phyloP scores from a whole-genome alignment of 2,797 vertebrate species.

The Pterois miles region DNA sequence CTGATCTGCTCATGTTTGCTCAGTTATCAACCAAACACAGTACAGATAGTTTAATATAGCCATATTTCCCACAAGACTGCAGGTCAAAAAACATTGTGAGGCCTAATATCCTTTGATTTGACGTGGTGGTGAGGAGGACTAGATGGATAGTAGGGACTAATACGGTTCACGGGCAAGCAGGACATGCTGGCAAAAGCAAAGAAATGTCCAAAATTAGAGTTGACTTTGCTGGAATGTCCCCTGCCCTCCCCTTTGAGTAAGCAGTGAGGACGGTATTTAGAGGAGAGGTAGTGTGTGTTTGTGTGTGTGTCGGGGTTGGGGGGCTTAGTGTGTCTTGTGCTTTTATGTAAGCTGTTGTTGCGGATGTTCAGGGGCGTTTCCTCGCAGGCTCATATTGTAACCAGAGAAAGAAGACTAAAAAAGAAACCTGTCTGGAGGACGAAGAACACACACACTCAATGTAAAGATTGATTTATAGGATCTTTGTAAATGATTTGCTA shows the following conservation, averaged over 20 bases:
- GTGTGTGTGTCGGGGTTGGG: background rate
- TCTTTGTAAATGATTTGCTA: background rate
- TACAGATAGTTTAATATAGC: background rate
- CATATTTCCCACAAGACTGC: slow-evolving; percentile 7
- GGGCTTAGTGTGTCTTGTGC: slow-evolving; percentile 26
- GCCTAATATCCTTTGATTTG: slow-evolving; percentile 1
- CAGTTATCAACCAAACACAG: slow-evolving; percentile 1
- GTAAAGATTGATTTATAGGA: background rate
- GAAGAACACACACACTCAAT: background rate
- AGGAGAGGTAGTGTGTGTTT: slow-evolving; percentile 33
- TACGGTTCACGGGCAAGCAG: background rate
- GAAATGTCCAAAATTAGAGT: slow-evolving; percentile 72
- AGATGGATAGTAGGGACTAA: background rate
- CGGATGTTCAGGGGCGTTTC: slow-evolving; percentile 1
- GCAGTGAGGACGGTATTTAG: slow-evolving; percentile 39
- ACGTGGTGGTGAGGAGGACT: background rate
- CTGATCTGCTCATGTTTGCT: background rate
- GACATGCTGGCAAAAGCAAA: slow-evolving; percentile 49
- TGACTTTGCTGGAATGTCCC: slow-evolving; percentile 67
- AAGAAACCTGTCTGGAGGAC: background rate
- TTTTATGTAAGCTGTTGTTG: slow-evolving; percentile 24
- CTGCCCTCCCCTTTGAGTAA: slow-evolving; percentile 40
- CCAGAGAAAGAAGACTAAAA: background rate
- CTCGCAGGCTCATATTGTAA: slow-evolving; percentile 9
- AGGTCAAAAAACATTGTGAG: slow-evolving; percentile 9